Conservation (phyloP, 1,140 invertebrate species). For the Globodera ellingtonae region DNA sequence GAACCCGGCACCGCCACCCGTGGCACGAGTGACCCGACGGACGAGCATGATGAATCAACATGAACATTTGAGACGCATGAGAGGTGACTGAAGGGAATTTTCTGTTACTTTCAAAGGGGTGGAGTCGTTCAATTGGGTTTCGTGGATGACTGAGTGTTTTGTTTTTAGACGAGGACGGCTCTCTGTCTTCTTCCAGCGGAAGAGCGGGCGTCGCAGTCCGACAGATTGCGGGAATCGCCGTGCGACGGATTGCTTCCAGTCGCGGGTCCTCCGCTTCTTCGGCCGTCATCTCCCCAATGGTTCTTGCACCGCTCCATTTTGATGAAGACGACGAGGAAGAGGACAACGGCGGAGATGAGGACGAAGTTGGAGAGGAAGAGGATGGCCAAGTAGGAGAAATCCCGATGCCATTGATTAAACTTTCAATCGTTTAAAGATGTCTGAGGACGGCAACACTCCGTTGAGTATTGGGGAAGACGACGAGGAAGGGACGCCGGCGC, state of each 20-base stretch:
- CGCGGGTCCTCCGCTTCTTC: neutral
- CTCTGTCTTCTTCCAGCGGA: neutral
- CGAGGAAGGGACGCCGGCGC: conserved; percentile 7
- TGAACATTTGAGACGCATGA: conserved; percentile 13
- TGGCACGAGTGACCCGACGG: conserved; percentile 15
- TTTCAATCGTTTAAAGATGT: neutral
- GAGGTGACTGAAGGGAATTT: neutral
- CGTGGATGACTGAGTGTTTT: no score
- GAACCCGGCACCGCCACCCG: conserved; percentile 9
- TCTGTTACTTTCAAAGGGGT: neutral
- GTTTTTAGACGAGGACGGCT: neutral
- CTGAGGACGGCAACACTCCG: neutral
- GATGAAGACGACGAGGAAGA: conserved; percentile 24
- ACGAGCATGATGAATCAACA: conserved; percentile 10
- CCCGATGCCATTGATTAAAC: no score
- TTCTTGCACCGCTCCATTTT: conserved; percentile 10
- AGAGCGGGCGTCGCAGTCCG: neutral
- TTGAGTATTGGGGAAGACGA: conserved; percentile 13
- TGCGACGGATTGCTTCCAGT: neutral
- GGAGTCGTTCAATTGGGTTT: no score
- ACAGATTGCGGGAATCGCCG: conserved; percentile 3
- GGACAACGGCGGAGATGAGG: conserved; percentile 20
- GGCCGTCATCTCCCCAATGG: neutral
- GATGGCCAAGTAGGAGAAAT: neutral
- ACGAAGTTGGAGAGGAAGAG: conserved; percentile 13